Evolutionary conservation across 2,888 invertebrate species (phyloP), one percentile per base, ranked within the genome.

Genomic region (Clunio marinus): DNA sequence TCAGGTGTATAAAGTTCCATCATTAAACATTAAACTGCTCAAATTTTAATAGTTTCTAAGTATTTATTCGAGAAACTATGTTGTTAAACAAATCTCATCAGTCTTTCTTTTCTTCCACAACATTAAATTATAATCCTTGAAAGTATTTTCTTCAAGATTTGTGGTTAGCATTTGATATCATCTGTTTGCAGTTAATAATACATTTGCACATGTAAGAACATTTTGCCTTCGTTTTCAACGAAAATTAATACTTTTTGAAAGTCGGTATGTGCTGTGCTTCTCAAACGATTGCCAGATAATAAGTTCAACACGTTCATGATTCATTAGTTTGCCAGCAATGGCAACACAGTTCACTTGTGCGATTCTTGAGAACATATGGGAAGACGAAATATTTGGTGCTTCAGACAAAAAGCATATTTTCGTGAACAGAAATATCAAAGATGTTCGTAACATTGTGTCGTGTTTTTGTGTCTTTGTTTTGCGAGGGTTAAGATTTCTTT

Each of bases 1-100:
- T 62, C 62, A 62, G 62, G 62, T 62, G 62, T 37, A 41, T 24
- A 15, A n/a, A 24, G 24, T 62, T 62, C 7, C 62, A 62, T 24
- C 37, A 62, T 62, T 35, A 22, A 62, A 62, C 51, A 22, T 51
- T 22, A 17, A 22, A 8, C n/a, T n/a, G n/a, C n/a, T n/a, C n/a
- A n/a, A n/a, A n/a, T n/a, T n/a, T n/a, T n/a, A n/a, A n/a, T n/a
- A n/a, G n/a, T n/a, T n/a, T n/a, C n/a, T n/a, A n/a, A n/a, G n/a
- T n/a, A n/a, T n/a, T n/a, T n/a, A n/a, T n/a, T n/a, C n/a, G n/a
- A n/a, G n/a, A n/a, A n/a, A n/a, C n/a, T n/a, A n/a, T n/a, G n/a
- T n/a, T n/a, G n/a, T n/a, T n/a, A n/a, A 10, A 15, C 15, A n/a
- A 41, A 41, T 41, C 41, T 41, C 41, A n/a, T n/a, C n/a, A n/a